These are phyloP conservation scores for Athalia circularis DNA, from an alignment of 2,888 invertebrate genomes.

Conservation along the genomic window DNA sequence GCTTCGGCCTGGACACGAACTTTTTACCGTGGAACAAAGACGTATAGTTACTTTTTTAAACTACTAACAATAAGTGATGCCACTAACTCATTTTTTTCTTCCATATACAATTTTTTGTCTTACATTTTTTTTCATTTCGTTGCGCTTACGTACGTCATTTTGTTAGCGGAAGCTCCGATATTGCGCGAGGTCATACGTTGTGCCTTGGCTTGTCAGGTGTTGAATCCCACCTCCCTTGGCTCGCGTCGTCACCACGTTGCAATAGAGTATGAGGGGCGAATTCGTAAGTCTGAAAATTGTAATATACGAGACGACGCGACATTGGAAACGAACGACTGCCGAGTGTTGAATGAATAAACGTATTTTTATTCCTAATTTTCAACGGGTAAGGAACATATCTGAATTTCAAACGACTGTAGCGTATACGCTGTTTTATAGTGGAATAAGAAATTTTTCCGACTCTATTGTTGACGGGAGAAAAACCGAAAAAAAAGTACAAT, in stretches of 20 bases:
- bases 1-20: too few species aligned
- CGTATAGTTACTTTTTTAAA: neutral
- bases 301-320: conserved; percentile 25
- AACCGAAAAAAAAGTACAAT: neutral
- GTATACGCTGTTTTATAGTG: neutral
- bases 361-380: conserved; percentile 35
- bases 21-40: too few species aligned
- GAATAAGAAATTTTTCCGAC: conserved; percentile 35
- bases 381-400: conserved; percentile 31
- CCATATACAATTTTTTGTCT: neutral
- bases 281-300: conserved; percentile 30
- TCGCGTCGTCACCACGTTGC: conserved; percentile 34
- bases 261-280: conserved; percentile 30
- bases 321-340: conserved; percentile 13
- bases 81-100: conserved; percentile 6
- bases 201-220: conserved; percentile 24
- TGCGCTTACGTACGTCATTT: conserved; percentile 13
- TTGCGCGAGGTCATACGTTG: conserved; percentile 17
- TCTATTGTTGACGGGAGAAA: conserved; percentile 10
- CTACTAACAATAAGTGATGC: neutral
- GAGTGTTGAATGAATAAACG: conserved; percentile 35
- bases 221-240: conserved; percentile 21
- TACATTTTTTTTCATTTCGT: neutral
- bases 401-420: conserved; percentile 18
- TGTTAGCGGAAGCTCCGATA: conserved; percentile 16